These are phyloP conservation scores for Dendropsophus ebraccatus DNA, from an alignment of 2,113 vertebrate species.

Conservation along the genomic window DNA sequence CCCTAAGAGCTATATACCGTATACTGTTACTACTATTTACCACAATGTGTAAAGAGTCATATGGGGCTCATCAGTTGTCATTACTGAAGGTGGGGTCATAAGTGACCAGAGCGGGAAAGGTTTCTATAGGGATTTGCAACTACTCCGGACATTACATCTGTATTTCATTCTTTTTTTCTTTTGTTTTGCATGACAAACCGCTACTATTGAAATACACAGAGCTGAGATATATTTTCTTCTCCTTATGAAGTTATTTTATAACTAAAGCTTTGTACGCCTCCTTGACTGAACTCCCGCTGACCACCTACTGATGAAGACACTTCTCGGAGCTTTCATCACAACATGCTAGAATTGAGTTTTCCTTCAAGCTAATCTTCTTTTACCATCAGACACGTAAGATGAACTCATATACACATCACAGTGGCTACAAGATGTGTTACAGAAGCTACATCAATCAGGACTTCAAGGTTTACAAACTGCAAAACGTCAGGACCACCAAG, in stretches of 20 bases:
- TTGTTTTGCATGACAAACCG: not conserved
- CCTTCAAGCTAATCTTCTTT: not conserved
- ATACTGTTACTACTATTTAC: too few relatives aligned
- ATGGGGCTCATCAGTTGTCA: too few relatives aligned
- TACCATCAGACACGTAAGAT: not conserved
- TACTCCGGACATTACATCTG: too few relatives aligned
- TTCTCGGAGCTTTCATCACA: not conserved
- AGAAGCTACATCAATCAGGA: not conserved
- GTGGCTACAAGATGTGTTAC: not conserved
- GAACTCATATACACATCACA: not conserved
- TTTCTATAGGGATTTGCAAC: too few relatives aligned
- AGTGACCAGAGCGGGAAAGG: too few relatives aligned
- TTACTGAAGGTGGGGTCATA: too few relatives aligned
- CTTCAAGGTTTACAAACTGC: not conserved
- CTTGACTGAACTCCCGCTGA: not conserved
- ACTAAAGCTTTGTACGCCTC: not conserved
- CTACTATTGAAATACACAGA: not conserved
- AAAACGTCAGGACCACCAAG: not conserved
- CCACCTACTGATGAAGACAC: slow-evolving; percentile 1
- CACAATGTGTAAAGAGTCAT: too few relatives aligned
- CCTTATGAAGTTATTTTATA: not conserved
- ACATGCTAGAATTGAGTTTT: slow-evolving; percentile 1
- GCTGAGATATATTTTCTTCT: not conserved
- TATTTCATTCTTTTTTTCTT: too few relatives aligned
- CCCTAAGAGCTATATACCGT: too few relatives aligned